These are phyloP conservation scores for Lasiommata megera DNA, from an alignment of 2,888 invertebrate genomes.

Conservation along the genomic window DNA sequence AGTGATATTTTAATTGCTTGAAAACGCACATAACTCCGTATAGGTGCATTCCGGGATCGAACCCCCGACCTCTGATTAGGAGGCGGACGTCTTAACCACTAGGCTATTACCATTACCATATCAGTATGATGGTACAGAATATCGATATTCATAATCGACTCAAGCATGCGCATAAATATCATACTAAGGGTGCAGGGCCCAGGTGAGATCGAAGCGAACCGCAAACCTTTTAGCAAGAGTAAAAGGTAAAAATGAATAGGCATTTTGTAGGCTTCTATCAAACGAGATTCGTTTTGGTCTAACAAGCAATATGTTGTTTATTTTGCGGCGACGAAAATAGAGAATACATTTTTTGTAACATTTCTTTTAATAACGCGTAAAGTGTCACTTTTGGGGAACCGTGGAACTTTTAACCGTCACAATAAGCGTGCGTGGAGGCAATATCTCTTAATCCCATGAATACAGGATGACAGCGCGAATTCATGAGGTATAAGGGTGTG, in stretches of 20 bases:
- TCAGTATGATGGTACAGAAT: too few relatives aligned
- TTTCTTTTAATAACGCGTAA: slow-evolving; percentile 13
- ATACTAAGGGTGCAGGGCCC: too few relatives aligned
- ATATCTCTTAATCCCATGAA: slow-evolving; percentile 67
- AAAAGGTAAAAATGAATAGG: background rate
- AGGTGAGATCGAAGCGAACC: background rate
- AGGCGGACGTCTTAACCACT: too few relatives aligned
- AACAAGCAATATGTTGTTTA: background rate
- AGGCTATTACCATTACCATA: too few relatives aligned
- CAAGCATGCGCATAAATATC: too few relatives aligned
- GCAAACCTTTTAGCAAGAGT: background rate
- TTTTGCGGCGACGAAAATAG: background rate
- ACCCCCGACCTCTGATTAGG: too few relatives aligned
- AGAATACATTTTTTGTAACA: slow-evolving; percentile 15
- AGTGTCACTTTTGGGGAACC: slow-evolving; percentile 6
- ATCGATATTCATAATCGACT: too few relatives aligned
- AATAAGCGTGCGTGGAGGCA: slow-evolving; percentile 40
- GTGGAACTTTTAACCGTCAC: slow-evolving; percentile 17
- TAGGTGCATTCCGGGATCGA: too few relatives aligned
- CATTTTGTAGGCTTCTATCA: background rate
- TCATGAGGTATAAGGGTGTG: slow-evolving; percentile 2
- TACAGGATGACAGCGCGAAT: slow-evolving; percentile 55
- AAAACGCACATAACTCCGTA: too few relatives aligned
- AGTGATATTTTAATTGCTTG: too few relatives aligned
- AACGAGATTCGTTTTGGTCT: background rate